Evolutionary conservation across 1,140 invertebrate species (phyloP), one percentile per base, ranked within the genome.

Genomic region (Drosophila littoralis): DNA sequence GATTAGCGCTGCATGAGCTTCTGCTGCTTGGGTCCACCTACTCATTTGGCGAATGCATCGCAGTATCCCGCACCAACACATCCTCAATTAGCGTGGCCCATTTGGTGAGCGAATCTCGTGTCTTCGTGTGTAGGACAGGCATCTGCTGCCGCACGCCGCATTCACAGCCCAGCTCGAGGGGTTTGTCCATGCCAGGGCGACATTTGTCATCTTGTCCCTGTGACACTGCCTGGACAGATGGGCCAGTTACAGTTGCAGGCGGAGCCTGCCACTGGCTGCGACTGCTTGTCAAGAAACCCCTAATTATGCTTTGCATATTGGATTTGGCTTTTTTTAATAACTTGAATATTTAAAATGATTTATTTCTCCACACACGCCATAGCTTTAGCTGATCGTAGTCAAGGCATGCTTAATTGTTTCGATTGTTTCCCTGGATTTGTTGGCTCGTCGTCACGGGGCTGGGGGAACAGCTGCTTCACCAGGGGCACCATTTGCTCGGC

Each of bases 81-180:
- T 96, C 95, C 92, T 99, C 98, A 0, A 99, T 97, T 86, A 96
- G 94, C 91, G 96, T 95, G 93, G 99, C 98, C 15, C 97, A 97
- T 94, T 98, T 97, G n/a, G n/a, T n/a, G n/a, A n/a, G n/a, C n/a
- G n/a, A n/a, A n/a, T n/a, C n/a, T n/a, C n/a, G n/a, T n/a, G n/a
- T n/a, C n/a, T n/a, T n/a, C n/a, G n/a, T n/a, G n/a, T n/a, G n/a
- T n/a, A n/a, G n/a, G n/a, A n/a, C n/a, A n/a, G n/a, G n/a, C n/a
- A 63, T 40, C 15, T 63, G 35, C 2, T 52, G 15, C 1, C 9
- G 3, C 1, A 54, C n/a, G 9, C 15, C 32, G n/a, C n/a, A n/a
- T 38, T 12, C 5, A 6, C 12, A 17, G 12, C 28, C 69, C 45
- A 70, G 10, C 7, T 54, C 58, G n/a, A 63, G 54, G 40, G 50